Evolutionary conservation across 2,113 vertebrate species (phyloP), one percentile per base, ranked within the genome.

Genomic region (Hypocryptadius cinnamomeus): DNA sequence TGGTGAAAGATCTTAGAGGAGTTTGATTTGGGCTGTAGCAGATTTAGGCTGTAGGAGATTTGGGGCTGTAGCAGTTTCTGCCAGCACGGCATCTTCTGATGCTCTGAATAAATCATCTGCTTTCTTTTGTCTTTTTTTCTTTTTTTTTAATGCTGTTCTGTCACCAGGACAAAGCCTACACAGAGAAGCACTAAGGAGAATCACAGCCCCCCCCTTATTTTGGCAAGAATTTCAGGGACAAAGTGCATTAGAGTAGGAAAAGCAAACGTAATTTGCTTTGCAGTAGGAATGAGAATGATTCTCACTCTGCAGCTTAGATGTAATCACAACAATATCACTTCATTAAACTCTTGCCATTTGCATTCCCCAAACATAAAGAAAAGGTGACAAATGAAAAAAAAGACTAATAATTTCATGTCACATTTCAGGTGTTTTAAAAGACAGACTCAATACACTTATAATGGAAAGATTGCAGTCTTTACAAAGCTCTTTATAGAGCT

Each of bases 281-380:
- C 66, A 82, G 37, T 11, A 79, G 47, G 54, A 93, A 94, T 53
- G 45, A 79, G 59, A 94, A 92, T 19, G 83, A 92, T 17, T 50
- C 70, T 87, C 42, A 48, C n/a, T 90, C 69, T 78, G 57, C 47
- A 83, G 79, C 25, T 83, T 11, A 82, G 44, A 80, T 64, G 71
- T 89, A 90, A 89, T 93, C 76, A 80, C 2, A 28, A 81, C 65
- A 78, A 5, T 64, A 94, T 60, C 56, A 92, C 48, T 90, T 94
- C 87, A 87, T 95, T 94, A 91, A 89, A 85, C n/a, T 60, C 69
- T 48, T 57, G 71, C 19, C 37, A 83, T 83, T 68, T 92, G 51
- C 74, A 90, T 89, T 89, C 35, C n/a, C 30, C 60, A 95, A 93
- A 68, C 74, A 83, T 18, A 30, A 87, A 91, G 66, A 68, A 85